Conservation (phyloP, 1,140 invertebrate species). For the Halesus radiatus region DNA sequence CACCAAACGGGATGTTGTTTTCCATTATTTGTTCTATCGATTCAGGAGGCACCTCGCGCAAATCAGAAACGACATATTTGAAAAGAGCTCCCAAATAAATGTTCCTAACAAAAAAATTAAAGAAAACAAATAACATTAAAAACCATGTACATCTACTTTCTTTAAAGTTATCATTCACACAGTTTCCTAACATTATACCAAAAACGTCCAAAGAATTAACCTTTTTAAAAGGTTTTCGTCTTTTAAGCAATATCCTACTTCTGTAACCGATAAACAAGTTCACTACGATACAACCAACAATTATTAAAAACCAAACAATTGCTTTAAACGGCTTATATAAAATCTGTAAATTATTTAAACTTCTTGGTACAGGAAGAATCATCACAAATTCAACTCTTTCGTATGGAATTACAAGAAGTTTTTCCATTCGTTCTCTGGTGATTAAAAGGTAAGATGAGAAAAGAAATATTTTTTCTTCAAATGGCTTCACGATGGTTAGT, state of each 20-base stretch:
- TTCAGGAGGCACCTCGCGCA: not conserved
- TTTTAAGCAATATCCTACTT: no score
- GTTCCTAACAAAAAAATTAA: conserved; percentile 10
- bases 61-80: conserved; percentile 1
- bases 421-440: not conserved
- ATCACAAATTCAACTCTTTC: not conserved
- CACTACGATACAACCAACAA: no score
- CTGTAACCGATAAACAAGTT: no score
- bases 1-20: not conserved
- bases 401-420: not conserved
- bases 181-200: not conserved
- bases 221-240: not conserved
- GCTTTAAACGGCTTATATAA: conserved; percentile 8
- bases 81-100: conserved; percentile 2
- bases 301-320: not conserved
- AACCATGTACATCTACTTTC: not conserved
- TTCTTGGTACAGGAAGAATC: not conserved
- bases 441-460: not conserved
- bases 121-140: not conserved
- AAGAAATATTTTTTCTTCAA: not conserved
- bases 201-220: not conserved
- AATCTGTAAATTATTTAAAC: not conserved
- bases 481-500: no score
- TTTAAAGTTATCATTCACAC: not conserved
- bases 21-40: conserved; percentile 1